Percentiles rank a stretch among this genome's conserved stretches.
phyloP scores from a whole-genome alignment of 2,888 invertebrate species.

The Gymnosoma rotundatum region DNA sequence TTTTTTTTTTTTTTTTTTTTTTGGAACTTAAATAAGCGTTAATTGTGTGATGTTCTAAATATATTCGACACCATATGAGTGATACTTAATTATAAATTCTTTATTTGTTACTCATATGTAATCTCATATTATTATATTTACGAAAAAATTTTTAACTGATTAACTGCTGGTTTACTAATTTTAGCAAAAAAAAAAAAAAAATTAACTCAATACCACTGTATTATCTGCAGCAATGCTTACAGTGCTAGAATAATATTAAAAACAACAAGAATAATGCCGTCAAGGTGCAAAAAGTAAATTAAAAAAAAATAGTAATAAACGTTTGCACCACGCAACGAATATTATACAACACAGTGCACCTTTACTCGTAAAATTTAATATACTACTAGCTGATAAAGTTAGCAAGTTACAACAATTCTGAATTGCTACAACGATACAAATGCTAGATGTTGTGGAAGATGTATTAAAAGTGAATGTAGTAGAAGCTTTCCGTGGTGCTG shows the following conservation, averaged over 20 bases:
- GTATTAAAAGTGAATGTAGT: conserved; percentile 25
- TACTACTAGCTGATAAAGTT: conserved; percentile 2
- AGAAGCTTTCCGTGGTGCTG: conserved; percentile 27
- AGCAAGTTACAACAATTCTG: conserved; percentile 19
- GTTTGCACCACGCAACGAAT: conserved; percentile 57
- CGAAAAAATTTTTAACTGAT: too few relatives aligned
- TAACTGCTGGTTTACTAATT: too few relatives aligned
- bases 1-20: too few relatives aligned
- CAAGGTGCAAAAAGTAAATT: conserved; percentile 20
- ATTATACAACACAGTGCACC: conserved; percentile 63
- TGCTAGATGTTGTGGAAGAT: conserved; percentile 31
- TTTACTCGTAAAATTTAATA: conserved; percentile 38
- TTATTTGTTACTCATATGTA: too few relatives aligned
- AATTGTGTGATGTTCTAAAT: too few relatives aligned
- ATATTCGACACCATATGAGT: too few relatives aligned
- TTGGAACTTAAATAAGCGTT: too few relatives aligned
- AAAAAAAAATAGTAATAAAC: conserved; percentile 44
- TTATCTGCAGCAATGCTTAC: too few relatives aligned
- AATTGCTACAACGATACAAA: neutral
- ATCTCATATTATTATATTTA: too few relatives aligned
- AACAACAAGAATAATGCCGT: neutral
- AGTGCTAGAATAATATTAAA: conserved; percentile 16
- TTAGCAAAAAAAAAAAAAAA: too few relatives aligned
- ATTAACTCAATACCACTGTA: too few relatives aligned
- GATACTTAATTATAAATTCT: too few relatives aligned